Base-by-base conservation (phyloP, 1,140 invertebrate genomes). In the Leptopilina clavipes region DNA sequence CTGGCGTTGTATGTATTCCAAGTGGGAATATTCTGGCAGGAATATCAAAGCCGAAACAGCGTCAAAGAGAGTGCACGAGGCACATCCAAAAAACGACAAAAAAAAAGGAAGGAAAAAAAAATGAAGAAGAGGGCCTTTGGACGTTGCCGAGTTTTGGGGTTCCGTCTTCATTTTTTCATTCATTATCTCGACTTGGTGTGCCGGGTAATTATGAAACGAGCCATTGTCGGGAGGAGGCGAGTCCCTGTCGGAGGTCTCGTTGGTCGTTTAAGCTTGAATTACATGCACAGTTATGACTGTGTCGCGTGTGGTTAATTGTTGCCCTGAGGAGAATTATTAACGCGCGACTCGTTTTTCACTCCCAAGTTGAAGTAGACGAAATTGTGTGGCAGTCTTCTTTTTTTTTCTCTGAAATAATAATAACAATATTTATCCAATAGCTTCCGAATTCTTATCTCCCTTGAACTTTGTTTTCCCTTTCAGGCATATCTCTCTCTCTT, bases 11-110 rank as follows among this genome's bases (percentile, higher is more conserved):
- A 74, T 70, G 56, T 74, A 79, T 82, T 65, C 79, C 77, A 85
- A 84, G 83, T 81, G 83, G 81, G 83, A 74, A 87, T 87, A 87
- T 87, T 88, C 85, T 88, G 86, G 87, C 85, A 87, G 83, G 78
- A 87, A 87, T 88, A 88, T 88, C 87, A 88, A 88, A 88, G 87
- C 82, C 79, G 77, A 75, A 79, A 65, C 77, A 74, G 82, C 85
- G 81, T 87, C 87, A 88, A 88, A 88, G 87, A 85, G 83, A 78
- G 72, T 52, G 25, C 14, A 76, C 37, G 56, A 80, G 70, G 78
- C 45, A 43, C n/a, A 40, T 10, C 40, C n/a, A 76, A 72, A 71
- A 76, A 71, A 76, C 56, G 79, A 80, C 75, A 74, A 80, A 78
- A 65, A 31, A 31, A 31, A 31, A 31, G 25, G 5, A 31, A 78